These are phyloP conservation scores for Macroteleia sp. DNA, from an alignment of 2,888 invertebrate species.

Conservation along the genomic window DNA sequence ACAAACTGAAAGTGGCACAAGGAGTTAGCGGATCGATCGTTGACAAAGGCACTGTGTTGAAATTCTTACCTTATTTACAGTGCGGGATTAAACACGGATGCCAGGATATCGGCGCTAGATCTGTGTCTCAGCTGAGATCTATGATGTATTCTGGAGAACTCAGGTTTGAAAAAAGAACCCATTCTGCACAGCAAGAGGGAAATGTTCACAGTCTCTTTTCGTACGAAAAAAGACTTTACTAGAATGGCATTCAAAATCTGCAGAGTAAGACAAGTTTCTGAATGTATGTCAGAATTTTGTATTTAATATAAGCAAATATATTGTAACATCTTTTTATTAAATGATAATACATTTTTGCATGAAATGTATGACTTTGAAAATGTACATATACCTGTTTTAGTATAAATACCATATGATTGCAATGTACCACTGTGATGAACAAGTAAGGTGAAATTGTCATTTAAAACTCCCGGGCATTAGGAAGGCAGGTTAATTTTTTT, in stretches of 20 bases:
- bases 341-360: no score
- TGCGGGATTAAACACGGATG: conserved; percentile 98
- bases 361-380: no score
- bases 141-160: conserved; percentile 88
- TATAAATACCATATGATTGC: no score
- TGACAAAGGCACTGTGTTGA: conserved; percentile 98
- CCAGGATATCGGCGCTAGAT: conserved; percentile 96
- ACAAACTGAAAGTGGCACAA: conserved; percentile 98
- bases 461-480: no score
- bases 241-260: background rate
- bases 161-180: conserved; percentile 85
- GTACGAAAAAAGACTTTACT: conserved; percentile 93
- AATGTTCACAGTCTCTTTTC: conserved; percentile 99
- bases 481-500: no score
- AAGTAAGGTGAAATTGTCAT: no score
- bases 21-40: conserved; percentile 99
- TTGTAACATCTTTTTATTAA: no score
- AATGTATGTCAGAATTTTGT: no score
- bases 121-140: conserved; percentile 85
- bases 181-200: conserved; percentile 98
- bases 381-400: no score
- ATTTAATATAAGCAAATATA: no score
- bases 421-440: no score
- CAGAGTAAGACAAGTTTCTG: no score
- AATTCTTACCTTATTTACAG: conserved; percentile 97